Conservation (phyloP, 64 coral and sea anemone genomes). For the Stichodactyla mertensii region DNA sequence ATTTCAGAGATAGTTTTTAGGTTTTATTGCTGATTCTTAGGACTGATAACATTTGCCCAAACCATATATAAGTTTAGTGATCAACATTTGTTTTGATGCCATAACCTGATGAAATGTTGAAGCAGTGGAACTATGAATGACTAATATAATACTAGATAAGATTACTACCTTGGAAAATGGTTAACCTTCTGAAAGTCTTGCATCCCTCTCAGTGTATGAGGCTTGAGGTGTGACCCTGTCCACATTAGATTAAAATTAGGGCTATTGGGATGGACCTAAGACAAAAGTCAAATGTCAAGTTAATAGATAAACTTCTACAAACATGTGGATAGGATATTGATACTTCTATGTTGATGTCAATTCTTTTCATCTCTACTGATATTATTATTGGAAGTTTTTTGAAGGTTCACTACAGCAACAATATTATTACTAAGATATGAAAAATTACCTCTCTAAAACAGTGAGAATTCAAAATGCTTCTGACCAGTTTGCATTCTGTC, state of each 20-base stretch:
- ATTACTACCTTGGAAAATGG: slow-evolving; percentile 89
- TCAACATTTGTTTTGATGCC: no score
- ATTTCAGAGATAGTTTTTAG: no score
- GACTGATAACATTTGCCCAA: no score
- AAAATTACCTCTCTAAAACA: slow-evolving; percentile 85
- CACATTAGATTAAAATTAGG: slow-evolving; percentile 98
- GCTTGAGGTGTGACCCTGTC: slow-evolving; percentile 97
- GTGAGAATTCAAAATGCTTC: slow-evolving; percentile 84
- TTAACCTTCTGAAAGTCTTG: slow-evolving; percentile 97
- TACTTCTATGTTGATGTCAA: no score
- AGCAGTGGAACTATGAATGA: no score
- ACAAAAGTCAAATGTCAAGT: background rate
- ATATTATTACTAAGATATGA: background rate
- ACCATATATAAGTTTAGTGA: no score
- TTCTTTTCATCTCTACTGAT: no score
- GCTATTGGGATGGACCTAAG: slow-evolving; percentile 93
- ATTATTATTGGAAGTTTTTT: no score
- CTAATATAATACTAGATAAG: no score
- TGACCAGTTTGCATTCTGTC: slow-evolving; percentile 96
- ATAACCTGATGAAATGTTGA: no score
- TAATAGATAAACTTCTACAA: background rate
- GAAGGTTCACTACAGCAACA: background rate
- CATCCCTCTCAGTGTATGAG: slow-evolving; percentile 86
- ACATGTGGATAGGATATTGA: no score
- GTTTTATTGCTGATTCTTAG: no score